These are phyloP conservation scores for Mus caroli DNA, from an alignment of 2,797 vertebrate genomes.

Conservation along the genomic window DNA sequence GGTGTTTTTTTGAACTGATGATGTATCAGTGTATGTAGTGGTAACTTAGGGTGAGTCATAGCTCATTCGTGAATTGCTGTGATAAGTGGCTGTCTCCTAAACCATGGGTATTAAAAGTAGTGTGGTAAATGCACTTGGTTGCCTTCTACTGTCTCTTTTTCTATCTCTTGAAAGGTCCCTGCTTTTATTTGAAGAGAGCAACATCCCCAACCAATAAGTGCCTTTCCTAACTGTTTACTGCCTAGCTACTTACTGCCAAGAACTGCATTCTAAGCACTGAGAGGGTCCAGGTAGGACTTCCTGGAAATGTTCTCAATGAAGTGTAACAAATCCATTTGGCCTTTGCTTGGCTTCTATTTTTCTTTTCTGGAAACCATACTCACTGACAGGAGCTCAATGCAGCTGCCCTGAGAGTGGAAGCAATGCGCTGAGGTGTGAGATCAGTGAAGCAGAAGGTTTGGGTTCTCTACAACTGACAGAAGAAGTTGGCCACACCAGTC, in stretches of 20 bases:
- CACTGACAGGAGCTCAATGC: not conserved
- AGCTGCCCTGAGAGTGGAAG: not conserved
- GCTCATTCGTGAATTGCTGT: not conserved
- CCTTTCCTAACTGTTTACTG: not conserved
- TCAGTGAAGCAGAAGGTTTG: not conserved
- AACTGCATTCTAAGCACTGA: not conserved
- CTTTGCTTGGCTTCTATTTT: not conserved
- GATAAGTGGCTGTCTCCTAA: not conserved
- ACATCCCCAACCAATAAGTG: not conserved
- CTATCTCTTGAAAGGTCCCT: not conserved
- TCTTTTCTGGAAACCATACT: not conserved
- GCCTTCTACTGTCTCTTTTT: not conserved
- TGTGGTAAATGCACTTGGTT: not conserved
- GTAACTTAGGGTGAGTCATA: not conserved
- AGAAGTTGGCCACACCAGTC: not conserved
- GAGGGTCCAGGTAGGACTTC: not conserved
- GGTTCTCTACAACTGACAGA: not conserved
- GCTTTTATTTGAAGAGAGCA: not conserved
- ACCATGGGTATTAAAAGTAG: not conserved
- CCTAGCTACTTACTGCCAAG: not conserved
- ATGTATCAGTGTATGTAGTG: not conserved
- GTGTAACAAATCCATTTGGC: not conserved
- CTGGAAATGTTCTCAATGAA: not conserved
- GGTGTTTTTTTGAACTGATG: constrained; percentile 13
- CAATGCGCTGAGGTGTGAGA: not conserved